Evolutionary conservation across 1,140 invertebrate species (phyloP).

Genomic region (Watersipora subatra): DNA sequence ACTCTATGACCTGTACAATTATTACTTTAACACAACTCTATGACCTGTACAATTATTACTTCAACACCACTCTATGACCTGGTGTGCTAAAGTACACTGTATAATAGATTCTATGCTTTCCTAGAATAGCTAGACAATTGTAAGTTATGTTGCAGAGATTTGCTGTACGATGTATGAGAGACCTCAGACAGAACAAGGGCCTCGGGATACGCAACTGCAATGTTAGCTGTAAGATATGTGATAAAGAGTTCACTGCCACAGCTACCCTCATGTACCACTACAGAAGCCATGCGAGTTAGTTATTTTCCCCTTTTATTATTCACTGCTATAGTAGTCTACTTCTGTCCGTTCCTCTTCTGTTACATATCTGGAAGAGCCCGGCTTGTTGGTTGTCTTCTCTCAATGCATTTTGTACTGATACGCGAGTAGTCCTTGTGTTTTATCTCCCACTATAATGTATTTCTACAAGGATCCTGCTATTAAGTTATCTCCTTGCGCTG

Average conservation of each 20-base stretch:
- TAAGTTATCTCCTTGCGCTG: no score
- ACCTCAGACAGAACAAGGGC: constrained; percentile 25
- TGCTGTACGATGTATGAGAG: constrained; percentile 37
- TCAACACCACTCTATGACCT: no score
- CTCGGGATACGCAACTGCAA: constrained; percentile 34
- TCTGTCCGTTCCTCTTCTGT: not conserved
- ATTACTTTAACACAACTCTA: no score
- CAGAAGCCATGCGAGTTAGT: constrained; percentile 50
- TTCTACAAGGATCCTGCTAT: not conserved
- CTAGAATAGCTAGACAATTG: no score
- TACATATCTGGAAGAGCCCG: not conserved
- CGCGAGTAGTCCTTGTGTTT: not conserved
- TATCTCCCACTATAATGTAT: not conserved
- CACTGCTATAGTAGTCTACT: not conserved
- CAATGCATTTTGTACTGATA: not conserved
- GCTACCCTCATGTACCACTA: constrained; percentile 55
- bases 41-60: no score
- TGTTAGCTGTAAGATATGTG: constrained; percentile 51
- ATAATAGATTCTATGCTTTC: no score
- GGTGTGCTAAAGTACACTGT: no score
- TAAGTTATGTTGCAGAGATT: constrained; percentile 30
- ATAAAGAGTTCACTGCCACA: constrained; percentile 51
- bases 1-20: no score
- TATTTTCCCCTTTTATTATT: not conserved
- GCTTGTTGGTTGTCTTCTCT: not conserved